These are phyloP conservation scores for Pristionchus maxplancki DNA, from an alignment of 2,888 invertebrate genomes.

Conservation along the genomic window DNA sequence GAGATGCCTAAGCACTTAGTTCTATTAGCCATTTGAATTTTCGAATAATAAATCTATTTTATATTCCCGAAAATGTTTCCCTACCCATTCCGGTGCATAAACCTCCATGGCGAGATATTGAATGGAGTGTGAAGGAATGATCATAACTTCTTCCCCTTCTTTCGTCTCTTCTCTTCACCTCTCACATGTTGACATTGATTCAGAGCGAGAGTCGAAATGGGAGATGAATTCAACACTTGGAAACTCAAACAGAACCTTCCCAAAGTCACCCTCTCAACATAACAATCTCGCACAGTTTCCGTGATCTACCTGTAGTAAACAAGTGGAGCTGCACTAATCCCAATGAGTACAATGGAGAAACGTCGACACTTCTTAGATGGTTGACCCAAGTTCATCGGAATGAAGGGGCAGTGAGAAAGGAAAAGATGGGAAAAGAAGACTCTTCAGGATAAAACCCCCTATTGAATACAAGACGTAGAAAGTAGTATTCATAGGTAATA, in stretches of 20 bases:
- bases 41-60: too few relatives aligned
- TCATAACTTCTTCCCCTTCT: conserved; percentile 36
- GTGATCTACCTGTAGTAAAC: neutral
- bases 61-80: too few relatives aligned
- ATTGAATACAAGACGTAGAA: too few relatives aligned
- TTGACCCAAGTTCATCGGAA: neutral
- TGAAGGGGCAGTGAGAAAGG: neutral
- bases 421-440: too few relatives aligned
- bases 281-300: neutral
- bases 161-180: neutral
- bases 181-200: conserved; percentile 45
- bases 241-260: conserved; percentile 34
- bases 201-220: conserved; percentile 23
- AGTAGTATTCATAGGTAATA: too few relatives aligned
- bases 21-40: neutral
- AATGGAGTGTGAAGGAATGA: neutral
- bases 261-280: neutral
- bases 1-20: too few relatives aligned
- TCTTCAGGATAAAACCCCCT: too few relatives aligned
- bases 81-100: neutral
- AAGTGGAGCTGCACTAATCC: neutral
- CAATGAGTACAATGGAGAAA: neutral
- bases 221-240: conserved; percentile 21
- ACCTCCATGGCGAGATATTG: neutral
- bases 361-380: neutral